Percentiles rank a stretch among this genome's conserved stretches.
phyloP scores from a whole-genome alignment of 2,797 vertebrate species.

The Chaunax sp. region DNA sequence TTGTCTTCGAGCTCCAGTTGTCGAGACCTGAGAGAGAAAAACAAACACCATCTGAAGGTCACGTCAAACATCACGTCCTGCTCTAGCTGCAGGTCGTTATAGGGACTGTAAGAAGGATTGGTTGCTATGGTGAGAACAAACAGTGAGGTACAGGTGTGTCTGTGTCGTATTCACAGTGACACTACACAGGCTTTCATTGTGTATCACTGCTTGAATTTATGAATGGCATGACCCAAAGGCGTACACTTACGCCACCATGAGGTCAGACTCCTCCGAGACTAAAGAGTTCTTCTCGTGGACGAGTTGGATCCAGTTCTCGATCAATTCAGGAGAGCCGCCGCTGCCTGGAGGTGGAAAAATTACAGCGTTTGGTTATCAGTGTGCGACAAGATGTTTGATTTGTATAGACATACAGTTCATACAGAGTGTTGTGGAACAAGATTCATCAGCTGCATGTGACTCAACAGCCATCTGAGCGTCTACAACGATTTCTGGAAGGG shows the following conservation, averaged over 20 bases:
- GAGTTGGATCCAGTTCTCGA: slow-evolving; percentile 90
- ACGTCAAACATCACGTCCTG: not conserved
- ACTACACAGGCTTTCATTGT: slow-evolving; percentile 11
- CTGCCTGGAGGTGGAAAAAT: slow-evolving; percentile 58
- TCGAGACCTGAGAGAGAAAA: slow-evolving; percentile 82
- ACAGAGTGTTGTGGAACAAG: too few relatives aligned
- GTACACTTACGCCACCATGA: slow-evolving; percentile 94
- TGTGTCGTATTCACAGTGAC: slow-evolving; percentile 16
- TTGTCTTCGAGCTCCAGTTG: slow-evolving; percentile 93
- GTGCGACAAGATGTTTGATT: too few relatives aligned
- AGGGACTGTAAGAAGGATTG: not conserved
- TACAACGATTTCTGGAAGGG: too few relatives aligned
- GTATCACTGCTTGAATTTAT: not conserved
- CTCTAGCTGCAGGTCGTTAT: slow-evolving; percentile 19
- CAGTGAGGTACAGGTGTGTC: too few relatives aligned
- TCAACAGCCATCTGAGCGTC: too few relatives aligned
- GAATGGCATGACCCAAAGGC: too few relatives aligned
- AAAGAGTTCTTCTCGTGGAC: slow-evolving; percentile 92
- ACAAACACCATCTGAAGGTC: slow-evolving; percentile 40
- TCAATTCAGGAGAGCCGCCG: slow-evolving; percentile 74
- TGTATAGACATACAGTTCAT: too few relatives aligned
- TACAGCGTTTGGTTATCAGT: too few relatives aligned
- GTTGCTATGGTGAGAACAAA: slow-evolving; percentile 17
- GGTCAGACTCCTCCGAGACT: slow-evolving; percentile 92
- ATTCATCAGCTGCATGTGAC: too few relatives aligned